Evolutionary conservation across 1,140 invertebrate genomes (phyloP).

Genomic region (Drosophila ironensis): DNA sequence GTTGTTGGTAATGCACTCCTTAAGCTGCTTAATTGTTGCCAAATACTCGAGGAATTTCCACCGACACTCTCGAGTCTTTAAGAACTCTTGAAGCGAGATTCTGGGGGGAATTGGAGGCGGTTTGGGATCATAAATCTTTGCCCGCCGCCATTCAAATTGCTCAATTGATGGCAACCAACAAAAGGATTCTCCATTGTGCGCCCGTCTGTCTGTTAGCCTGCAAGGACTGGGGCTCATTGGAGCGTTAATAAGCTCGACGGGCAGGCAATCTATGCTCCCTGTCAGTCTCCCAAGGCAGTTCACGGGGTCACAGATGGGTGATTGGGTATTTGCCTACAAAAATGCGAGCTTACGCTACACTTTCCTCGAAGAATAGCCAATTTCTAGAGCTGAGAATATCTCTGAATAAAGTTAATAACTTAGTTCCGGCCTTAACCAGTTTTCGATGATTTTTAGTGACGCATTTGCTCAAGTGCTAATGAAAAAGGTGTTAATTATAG

Average conservation of each 20-base stretch:
- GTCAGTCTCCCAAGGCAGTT: constrained; percentile 13
- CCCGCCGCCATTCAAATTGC: constrained; percentile 47
- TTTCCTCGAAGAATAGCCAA: too few species aligned
- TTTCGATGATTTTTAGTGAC: constrained; percentile 1
- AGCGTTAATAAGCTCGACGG: constrained; percentile 66
- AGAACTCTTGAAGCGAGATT: constrained; percentile 17
- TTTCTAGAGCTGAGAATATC: too few species aligned
- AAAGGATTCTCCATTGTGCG: constrained; percentile 42
- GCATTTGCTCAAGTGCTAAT: neutral
- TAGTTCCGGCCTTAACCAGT: neutral
- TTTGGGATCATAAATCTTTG: constrained; percentile 56
- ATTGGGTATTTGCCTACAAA: neutral
- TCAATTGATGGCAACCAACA: constrained; percentile 48
- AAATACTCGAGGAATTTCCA: constrained; percentile 30
- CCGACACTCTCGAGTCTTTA: constrained; percentile 4
- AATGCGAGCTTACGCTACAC: neutral
- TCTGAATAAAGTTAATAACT: too few species aligned
- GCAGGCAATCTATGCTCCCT: constrained; percentile 46
- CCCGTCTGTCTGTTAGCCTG: constrained; percentile 24
- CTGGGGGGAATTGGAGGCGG: constrained; percentile 1
- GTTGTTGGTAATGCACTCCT: constrained; percentile 26
- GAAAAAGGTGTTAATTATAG: neutral
- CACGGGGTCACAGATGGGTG: constrained; percentile 1
- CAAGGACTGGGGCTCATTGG: constrained; percentile 20
- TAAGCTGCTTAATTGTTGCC: constrained; percentile 70